Evolutionary conservation across 2,797 vertebrate genomes (phyloP).

Genomic region (Clarias pachynema): DNA sequence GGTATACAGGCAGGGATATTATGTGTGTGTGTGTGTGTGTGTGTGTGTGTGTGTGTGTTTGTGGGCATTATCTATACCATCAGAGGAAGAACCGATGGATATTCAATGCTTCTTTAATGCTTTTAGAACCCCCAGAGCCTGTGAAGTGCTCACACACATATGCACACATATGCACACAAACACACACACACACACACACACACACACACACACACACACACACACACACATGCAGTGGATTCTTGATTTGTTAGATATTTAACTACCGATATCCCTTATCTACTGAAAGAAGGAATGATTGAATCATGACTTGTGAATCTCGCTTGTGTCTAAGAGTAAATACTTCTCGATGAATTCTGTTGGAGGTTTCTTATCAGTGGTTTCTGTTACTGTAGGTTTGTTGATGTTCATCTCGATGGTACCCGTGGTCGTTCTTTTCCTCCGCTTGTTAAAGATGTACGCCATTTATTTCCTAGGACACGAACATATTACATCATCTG

Average conservation of each 20-base stretch:
- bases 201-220: conserved; percentile 4
- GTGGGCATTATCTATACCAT: conserved; percentile 10
- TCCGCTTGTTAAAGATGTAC: conserved; percentile 68
- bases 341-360: background rate
- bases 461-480: conserved; percentile 74
- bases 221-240: background rate
- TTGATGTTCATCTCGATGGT: conserved; percentile 56
- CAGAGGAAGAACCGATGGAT: conserved; percentile 21
- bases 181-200: background rate
- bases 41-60: background rate
- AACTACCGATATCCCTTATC: background rate
- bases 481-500: conserved; percentile 77
- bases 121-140: background rate
- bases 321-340: background rate
- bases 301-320: background rate
- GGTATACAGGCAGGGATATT: conserved; percentile 43
- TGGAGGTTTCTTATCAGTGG: background rate
- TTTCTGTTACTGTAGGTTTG: background rate
- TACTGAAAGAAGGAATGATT: background rate
- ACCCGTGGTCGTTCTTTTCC: conserved; percentile 33
- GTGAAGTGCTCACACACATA: background rate
- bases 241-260: conserved; percentile 1
- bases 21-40: background rate
- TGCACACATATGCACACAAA: background rate
- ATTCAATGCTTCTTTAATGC: conserved; percentile 6